Base-by-base conservation (phyloP, 2,888 invertebrate species). In the Phytoseiulus persimilis region DNA sequence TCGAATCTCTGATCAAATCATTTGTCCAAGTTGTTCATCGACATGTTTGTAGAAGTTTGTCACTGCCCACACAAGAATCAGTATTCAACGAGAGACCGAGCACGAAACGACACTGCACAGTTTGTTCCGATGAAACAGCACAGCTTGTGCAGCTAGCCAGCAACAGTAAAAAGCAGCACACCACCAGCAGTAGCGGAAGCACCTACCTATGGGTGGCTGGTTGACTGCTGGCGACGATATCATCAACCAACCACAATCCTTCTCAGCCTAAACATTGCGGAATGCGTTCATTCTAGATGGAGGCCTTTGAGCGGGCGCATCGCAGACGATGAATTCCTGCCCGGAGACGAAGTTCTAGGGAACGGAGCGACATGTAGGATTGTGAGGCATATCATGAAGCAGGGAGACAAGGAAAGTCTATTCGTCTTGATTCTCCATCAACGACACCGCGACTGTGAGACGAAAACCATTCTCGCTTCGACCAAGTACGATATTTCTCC, bases 151-250 rank as follows among this genome's bases (percentile, higher is more conserved):
- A 65, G 65, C 65, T 14, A 65, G 65, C 28, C 65, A 65, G 65
- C 65, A 28, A 65, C 65, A 65, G 65, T 65, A 65, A 65, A 65
- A 65, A 65, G 65, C 65, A 65, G 65, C 65, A 65, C 65, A 65
- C 65, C 65, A 65, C 65, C 65, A 65, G 65, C 65, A 65, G 65
- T 65, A 65, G 65, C 65, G 65, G 65, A 65, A 65, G 65, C 65
- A 65, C 65, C 65, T 65, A 65, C 65, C 65, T 65, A 65, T 65
- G 65, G 65, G 65, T 65, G 65, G 14, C 65, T 65, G 39, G 5
- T 39, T 39, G 39, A 65, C 65, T 65, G 18, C 65, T 65, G 14
- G 65, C 28, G 65, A 65, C 39, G 39, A 39, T 39, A 39, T 39
- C 39, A 39, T 39, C 39, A 39, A 39, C 39, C 65, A 65, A 65